phyloP scores from a whole-genome alignment of 37 sponge, comb jelly and placozoan genomes.

The Oopsacas minuta region DNA sequence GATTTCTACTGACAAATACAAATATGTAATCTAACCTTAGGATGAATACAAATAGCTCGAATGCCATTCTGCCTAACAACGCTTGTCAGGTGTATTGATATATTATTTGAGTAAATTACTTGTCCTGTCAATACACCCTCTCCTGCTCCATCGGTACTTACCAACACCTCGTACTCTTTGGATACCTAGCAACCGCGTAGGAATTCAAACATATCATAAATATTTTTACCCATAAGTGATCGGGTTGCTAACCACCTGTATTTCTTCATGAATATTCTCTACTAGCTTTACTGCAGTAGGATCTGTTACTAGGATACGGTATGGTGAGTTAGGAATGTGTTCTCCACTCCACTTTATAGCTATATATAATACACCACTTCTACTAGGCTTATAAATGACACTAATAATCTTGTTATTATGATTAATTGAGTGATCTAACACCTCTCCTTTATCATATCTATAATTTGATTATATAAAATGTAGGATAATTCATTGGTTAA shows the following conservation, averaged over 20 bases:
- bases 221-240: background rate
- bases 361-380: background rate
- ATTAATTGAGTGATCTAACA: background rate
- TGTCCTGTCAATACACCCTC: background rate
- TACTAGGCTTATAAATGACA: background rate
- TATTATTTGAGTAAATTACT: background rate
- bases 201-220: background rate
- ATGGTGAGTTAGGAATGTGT: slow-evolving; percentile 7
- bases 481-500: background rate
- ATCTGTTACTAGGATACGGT: background rate
- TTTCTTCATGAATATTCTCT: background rate
- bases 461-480: background rate
- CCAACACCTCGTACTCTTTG: background rate
- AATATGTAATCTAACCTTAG: background rate
- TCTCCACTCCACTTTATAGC: background rate
- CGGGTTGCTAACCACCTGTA: background rate
- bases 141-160: background rate
- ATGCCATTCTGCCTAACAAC: background rate
- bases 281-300: background rate
- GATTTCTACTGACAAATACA: background rate
- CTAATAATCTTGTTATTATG: background rate
- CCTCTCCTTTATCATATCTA: background rate
- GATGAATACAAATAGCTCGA: background rate
- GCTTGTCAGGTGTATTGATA: background rate
- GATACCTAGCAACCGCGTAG: background rate